phyloP scores from a whole-genome alignment of 2,113 vertebrate species.

The Lasiurus borealis region DNA sequence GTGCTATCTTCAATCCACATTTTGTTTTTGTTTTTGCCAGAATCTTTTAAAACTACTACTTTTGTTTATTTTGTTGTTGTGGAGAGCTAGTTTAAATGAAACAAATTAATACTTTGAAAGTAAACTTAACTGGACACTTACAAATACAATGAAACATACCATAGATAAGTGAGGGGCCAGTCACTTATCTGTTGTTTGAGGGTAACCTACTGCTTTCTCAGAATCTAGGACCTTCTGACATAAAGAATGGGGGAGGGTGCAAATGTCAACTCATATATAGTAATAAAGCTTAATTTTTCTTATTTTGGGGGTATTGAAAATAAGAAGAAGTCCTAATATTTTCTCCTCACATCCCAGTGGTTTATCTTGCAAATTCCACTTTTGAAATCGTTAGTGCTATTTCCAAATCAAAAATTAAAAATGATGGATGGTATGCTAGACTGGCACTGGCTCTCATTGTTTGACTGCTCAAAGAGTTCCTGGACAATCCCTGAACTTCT shows the following conservation, averaged over 20 bases:
- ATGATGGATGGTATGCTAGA: not conserved
- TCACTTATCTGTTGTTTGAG: not conserved
- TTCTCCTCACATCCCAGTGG: not conserved
- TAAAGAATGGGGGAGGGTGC: not conserved
- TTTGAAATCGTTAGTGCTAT: not conserved
- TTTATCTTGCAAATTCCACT: slow-evolving; percentile 54
- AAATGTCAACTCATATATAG: not conserved
- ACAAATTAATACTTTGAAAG: slow-evolving; percentile 11
- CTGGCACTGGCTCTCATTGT: not conserved
- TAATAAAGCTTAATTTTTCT: slow-evolving; percentile 3
- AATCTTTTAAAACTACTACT: slow-evolving; percentile 21
- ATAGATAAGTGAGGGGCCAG: not conserved
- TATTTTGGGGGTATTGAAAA: not conserved
- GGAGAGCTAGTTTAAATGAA: slow-evolving; percentile 5
- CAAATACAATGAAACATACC: not conserved
- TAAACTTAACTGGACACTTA: not conserved
- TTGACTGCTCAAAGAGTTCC: not conserved
- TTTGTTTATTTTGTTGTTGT: not conserved
- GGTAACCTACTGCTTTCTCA: not conserved
- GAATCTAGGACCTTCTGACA: not conserved
- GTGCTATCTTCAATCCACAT: not conserved
- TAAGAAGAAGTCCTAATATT: not conserved
- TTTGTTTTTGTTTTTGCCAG: slow-evolving; percentile 33
- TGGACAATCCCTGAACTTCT: not conserved
- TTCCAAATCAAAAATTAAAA: slow-evolving; percentile 46